Evolutionary conservation across 1,140 invertebrate genomes (phyloP), one percentile per base, ranked within the genome.

Genomic region (Pseudomyrmex gracilis): DNA sequence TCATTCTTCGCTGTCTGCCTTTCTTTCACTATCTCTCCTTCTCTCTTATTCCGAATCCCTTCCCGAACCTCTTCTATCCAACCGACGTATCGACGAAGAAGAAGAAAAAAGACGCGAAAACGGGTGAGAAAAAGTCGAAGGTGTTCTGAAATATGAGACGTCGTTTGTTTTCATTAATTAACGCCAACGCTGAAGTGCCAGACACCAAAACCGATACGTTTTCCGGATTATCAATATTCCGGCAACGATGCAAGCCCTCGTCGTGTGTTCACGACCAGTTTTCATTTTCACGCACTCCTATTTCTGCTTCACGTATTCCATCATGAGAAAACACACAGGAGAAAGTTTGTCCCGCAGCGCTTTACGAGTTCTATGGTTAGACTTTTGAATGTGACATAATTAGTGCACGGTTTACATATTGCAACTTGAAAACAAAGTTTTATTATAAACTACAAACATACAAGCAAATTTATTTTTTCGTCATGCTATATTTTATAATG

Each of bases 131-230:
- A 22, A 68, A 76, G n/a, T 60, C 78, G 66, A 61, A 51, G 17
- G 55, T 74, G 45, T 68, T 85, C 43, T 86, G 82, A 89, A 85
- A 87, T 90, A 90, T 87, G 71, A 89, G 76, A 70, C 84, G 74
- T 86, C 84, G 58, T 90, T 91, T 83, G 82, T 90, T 89, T 89
- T 86, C 85, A 88, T 89, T 89, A 86, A 86, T 58, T 63, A 73
- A 55, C 55, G 34, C 53, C 77, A 24, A 66, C 55, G 73, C 57
- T 70, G 51, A 47, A 68, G 22, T 73, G 78, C 15, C 71, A 87
- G 43, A 43, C 17, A 45, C 47, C 13, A 22, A 66, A 34, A 49
- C 66, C 66, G 49, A 87, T 87, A 87, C 67, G 49, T 73, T 85
- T 47, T 17, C 43, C 3, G 47, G 53, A 87, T 87, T 82, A 82